phyloP scores from a whole-genome alignment of 2,113 vertebrate genomes.

The Centropus unirufus region DNA sequence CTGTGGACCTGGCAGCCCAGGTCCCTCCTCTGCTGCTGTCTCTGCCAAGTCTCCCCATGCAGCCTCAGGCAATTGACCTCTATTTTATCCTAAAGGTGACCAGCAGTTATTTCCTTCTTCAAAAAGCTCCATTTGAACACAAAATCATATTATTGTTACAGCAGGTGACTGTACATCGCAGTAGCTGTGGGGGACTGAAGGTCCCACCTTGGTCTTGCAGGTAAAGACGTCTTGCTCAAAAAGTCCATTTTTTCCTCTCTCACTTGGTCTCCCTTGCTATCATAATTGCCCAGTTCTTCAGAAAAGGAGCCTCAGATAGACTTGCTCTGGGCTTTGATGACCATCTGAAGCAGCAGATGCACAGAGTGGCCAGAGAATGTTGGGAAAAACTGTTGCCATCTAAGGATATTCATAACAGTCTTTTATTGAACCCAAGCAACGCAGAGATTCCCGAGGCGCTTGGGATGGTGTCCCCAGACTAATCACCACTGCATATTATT shows the following conservation, averaged over 20 bases:
- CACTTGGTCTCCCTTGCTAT: accelerated
- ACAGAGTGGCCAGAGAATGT: neutral
- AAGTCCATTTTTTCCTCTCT: neutral
- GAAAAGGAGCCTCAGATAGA: neutral
- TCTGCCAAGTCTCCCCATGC: neutral
- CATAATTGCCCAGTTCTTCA: neutral
- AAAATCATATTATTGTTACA: neutral
- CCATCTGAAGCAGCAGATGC: neutral
- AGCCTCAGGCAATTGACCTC: neutral
- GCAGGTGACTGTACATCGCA: neutral
- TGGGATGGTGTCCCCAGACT: neutral
- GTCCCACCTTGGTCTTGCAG: neutral
- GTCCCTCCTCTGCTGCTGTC: neutral
- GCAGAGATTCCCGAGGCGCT: neutral
- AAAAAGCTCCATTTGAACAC: neutral
- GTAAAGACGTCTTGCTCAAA: neutral
- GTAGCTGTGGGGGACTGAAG: neutral
- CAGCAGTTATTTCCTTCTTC: neutral
- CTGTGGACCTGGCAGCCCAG: neutral
- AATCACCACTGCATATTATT: neutral
- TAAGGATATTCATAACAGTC: neutral
- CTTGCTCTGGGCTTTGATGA: neutral
- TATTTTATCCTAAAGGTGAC: neutral
- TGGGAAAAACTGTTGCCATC: neutral
- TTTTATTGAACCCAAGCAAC: neutral